Evolutionary conservation across 35 echinoderm and acorn worm species (phyloP).

Genomic region (Heliocidaris tuberculata): DNA sequence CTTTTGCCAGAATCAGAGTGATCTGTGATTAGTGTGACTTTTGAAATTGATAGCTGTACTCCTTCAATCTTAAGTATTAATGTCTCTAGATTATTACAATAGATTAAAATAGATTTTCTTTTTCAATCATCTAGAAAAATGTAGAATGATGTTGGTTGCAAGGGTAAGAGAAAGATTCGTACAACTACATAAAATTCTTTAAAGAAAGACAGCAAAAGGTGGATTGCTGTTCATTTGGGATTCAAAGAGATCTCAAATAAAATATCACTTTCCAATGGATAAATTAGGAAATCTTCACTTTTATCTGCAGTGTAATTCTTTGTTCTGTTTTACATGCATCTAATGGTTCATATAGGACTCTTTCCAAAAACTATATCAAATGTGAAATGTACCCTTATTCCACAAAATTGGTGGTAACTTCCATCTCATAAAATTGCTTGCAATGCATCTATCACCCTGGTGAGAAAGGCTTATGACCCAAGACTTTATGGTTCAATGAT

Average conservation of each 20-base stretch:
- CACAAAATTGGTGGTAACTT: neutral
- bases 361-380: neutral
- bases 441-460: neutral
- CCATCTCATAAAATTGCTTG: neutral
- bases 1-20: neutral
- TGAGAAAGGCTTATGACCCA: conserved; percentile 15
- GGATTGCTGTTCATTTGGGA: too few relatives aligned
- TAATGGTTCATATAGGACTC: neutral
- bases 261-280: neutral
- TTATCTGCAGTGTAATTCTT: neutral
- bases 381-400: neutral
- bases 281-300: neutral
- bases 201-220: too few relatives aligned
- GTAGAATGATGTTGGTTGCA: too few relatives aligned
- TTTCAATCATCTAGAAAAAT: too few relatives aligned
- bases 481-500: neutral
- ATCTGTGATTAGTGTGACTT: neutral
- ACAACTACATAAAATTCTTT: too few relatives aligned
- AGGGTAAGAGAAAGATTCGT: too few relatives aligned
- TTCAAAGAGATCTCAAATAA: too few relatives aligned
- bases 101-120: too few relatives aligned
- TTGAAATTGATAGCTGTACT: neutral
- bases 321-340: too few relatives aligned
- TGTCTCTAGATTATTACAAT: too few relatives aligned
- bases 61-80: neutral